Base-by-base conservation (phyloP, 2,888 invertebrate species). In the Priocnemis perturbator region DNA sequence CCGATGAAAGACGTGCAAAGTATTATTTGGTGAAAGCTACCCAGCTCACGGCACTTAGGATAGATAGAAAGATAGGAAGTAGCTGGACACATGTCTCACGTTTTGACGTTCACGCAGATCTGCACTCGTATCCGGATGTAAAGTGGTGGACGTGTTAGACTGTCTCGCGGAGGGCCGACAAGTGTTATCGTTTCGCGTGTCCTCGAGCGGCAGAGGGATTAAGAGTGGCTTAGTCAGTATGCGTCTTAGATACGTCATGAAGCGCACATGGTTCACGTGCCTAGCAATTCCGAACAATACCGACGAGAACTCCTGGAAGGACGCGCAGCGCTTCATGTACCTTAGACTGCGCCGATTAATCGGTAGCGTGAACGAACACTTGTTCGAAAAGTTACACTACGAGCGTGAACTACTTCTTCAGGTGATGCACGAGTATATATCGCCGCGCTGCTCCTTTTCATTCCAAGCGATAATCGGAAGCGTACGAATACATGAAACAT, bases 301-400 rank as follows among this genome's bases (percentile, higher is more conserved):
- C 0, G 79, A 85, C 19, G 85, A 88, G 55, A 77, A 83, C 44
- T 86, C 82, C 0, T 89, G 89, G 89, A 77, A 83, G 4, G 88
- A 89, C 19, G 82, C 85, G 44, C 89, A 89, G 59, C 77, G 86
- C 19, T 88, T 86, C 61, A 89, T 89, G 89, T 88, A 89, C 50
- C 78, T 88, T 2, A 80, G 88, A 63, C 64, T 89, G 5, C 81
- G 89, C 11, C 83, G 89, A 44, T 77, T 89, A 11, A 86, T 89
- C 3, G 77, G 80, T 9, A 88, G 84, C 66, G 83, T 85, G 9
- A 89, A 89, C 76, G 84, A 85, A 30, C 87, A 88, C 53, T 69
- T 83, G 9, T 82, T 83, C 37, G 84, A 86, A 68, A 81, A 76
- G 7, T 52, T 77, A 2, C 86, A 86, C 60, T 87, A 85, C 67